Evolutionary conservation across 1,140 invertebrate species (phyloP).

Genomic region (Eumeta japonica): DNA sequence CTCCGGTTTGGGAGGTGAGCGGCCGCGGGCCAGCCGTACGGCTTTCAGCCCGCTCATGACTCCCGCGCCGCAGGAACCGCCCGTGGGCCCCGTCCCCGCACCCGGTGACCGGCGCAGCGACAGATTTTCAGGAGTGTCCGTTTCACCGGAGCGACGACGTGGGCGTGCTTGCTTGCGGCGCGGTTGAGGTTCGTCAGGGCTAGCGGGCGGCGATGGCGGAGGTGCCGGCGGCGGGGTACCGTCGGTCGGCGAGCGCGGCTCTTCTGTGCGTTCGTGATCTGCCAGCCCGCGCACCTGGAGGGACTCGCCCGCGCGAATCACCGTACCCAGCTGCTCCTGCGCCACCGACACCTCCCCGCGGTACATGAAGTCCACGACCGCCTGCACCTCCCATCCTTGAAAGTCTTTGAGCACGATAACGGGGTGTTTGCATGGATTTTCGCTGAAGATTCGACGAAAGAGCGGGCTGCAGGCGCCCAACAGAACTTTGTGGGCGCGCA

Average conservation of each 20-base stretch:
- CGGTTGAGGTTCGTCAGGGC: constrained; percentile 71
- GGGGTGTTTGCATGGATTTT: constrained; percentile 91
- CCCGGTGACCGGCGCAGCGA: constrained; percentile 60
- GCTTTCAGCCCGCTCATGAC: constrained; percentile 63
- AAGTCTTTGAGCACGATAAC: constrained; percentile 89
- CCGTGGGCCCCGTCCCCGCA: too few relatives aligned
- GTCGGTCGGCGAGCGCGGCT: constrained; percentile 54
- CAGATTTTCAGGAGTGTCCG: constrained; percentile 49
- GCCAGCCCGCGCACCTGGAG: constrained; percentile 78
- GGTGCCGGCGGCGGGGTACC: constrained; percentile 60
- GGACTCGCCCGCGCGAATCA: constrained; percentile 84
- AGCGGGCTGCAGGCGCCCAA: constrained; percentile 88
- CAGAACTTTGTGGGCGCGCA: constrained; percentile 86
- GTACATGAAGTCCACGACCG: constrained; percentile 91
- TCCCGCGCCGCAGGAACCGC: too few relatives aligned
- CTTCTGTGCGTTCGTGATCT: constrained; percentile 62
- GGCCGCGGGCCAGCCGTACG: constrained; percentile 40
- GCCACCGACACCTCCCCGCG: constrained; percentile 84
- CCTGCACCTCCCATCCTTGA: constrained; percentile 80
- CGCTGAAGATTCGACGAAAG: constrained; percentile 83
- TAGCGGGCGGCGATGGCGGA: constrained; percentile 42
- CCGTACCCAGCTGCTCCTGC: constrained; percentile 75
- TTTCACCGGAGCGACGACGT: constrained; percentile 75
- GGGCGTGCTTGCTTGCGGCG: constrained; percentile 79
- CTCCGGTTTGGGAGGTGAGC: constrained; percentile 40